Evolutionary conservation across 2,113 vertebrate genomes (phyloP).

Genomic region (Fulmarus glacialis): DNA sequence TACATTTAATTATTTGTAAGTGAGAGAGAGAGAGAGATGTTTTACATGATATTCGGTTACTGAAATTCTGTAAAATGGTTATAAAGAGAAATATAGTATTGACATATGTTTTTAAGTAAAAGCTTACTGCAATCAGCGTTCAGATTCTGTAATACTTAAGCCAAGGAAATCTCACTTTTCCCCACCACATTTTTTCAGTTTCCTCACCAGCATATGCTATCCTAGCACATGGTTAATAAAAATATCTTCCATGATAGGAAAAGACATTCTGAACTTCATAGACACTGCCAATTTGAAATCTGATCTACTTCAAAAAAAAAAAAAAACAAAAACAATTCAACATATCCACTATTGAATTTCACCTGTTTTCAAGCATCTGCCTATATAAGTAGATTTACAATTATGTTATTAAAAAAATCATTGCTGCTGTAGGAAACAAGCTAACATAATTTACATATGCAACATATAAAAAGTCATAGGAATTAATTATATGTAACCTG

Average conservation of each 20-base stretch:
- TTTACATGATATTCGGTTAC: background rate
- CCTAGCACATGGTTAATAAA: background rate
- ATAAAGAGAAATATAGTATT: background rate
- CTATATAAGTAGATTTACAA: background rate
- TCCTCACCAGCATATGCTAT: conserved; percentile 6
- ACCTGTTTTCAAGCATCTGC: background rate
- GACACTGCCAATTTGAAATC: background rate
- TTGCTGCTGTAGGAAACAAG: background rate
- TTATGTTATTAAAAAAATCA: background rate
- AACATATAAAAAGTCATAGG: background rate
- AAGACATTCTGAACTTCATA: background rate
- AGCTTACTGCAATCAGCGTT: background rate
- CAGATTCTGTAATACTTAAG: background rate
- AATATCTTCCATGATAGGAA: background rate
- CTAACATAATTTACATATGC: background rate
- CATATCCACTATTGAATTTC: background rate
- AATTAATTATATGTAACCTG: background rate
- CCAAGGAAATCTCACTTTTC: background rate
- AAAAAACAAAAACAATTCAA: background rate
- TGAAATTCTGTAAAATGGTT: background rate
- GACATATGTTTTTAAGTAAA: background rate
- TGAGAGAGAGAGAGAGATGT: background rate
- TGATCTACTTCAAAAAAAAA: background rate
- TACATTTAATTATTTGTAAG: background rate
- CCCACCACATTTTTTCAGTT: background rate